Evolutionary conservation across 2,888 invertebrate genomes (phyloP).

Genomic region (Trissoscelio sp.): DNA sequence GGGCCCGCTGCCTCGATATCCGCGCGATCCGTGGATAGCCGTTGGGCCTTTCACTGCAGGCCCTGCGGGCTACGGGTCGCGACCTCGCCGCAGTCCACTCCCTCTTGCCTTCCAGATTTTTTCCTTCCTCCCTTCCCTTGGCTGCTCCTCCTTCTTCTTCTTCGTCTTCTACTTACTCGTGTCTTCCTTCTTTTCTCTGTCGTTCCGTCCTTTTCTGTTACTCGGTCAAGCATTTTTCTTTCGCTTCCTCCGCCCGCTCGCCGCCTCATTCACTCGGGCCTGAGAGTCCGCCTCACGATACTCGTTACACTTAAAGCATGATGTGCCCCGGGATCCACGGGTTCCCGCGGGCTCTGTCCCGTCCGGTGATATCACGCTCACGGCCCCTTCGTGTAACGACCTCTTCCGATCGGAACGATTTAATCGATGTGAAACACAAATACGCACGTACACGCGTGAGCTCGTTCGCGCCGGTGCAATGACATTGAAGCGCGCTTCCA

Average conservation of each 20-base stretch:
- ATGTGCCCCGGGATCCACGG: slow-evolving; percentile 64
- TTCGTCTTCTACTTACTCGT: slow-evolving; percentile 11
- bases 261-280: slow-evolving; percentile 62
- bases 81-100: slow-evolving; percentile 82
- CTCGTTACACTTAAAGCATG: slow-evolving; percentile 77
- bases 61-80: slow-evolving; percentile 82
- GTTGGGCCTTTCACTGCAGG: slow-evolving; percentile 82
- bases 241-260: slow-evolving; percentile 58
- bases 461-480: slow-evolving; percentile 57
- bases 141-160: slow-evolving; percentile 50
- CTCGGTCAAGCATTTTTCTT: slow-evolving; percentile 70
- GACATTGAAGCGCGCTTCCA: slow-evolving; percentile 56
- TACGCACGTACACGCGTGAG: slow-evolving; percentile 62
- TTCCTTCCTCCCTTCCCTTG: slow-evolving; percentile 69
- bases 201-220: slow-evolving; percentile 57
- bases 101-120: slow-evolving; percentile 75
- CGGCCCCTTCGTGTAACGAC: slow-evolving; percentile 74
- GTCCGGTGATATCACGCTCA: slow-evolving; percentile 70
- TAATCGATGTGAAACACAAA: slow-evolving; percentile 70
- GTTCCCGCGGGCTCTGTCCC: slow-evolving; percentile 75
- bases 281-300: slow-evolving; percentile 73
- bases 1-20: slow-evolving; percentile 68
- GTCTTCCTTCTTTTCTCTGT: slow-evolving; percentile 24
- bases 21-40: slow-evolving; percentile 78
- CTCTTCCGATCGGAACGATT: slow-evolving; percentile 76